Evolutionary conservation across 2,888 invertebrate species (phyloP), one percentile per base, ranked within the genome.

Genomic region (Acanthoscelides obtectus): DNA sequence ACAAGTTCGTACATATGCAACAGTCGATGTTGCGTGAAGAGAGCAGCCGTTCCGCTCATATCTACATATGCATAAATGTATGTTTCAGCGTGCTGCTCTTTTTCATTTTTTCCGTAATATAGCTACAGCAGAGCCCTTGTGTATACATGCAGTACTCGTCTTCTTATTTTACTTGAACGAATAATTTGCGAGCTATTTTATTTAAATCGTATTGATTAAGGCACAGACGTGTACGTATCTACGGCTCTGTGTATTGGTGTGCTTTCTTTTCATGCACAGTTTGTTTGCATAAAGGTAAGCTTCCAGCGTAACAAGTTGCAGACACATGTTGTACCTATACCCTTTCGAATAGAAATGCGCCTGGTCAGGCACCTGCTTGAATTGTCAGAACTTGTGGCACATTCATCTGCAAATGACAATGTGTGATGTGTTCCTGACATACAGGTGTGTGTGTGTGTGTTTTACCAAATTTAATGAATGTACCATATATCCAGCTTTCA

Each of bases 131-230:
- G 45, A 45, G 8, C 45, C 45, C 45, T 45, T 45, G 45, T 45
- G 45, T 45, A 45, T 45, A 45, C 45, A 45, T 45, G 45, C 45
- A 45, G 45, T 2, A 67, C 70, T 75, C 72, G 74, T 74, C 74
- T 76, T 74, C 74, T 76, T 74, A 74, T 71, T 74, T 75, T 71
- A 67, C 70, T 69, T 45, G 45, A 70, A 75, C 76, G 76, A 79
- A 80, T 77, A 79, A 78, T 79, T 79, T 78, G 75, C 79, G 75
- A 78, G 77, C 79, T 79, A 79, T 80, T 80, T 80, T 79, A 80
- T 80, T 80, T 77, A 80, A 80, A 80, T 75, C 78, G 79, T 80
- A 80, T 80, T 80, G 80, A 80, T 80, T 80, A 80, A 80, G 12
- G 45, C 45, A 45, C 45, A 45, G 45, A 45, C 45, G 17, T 45